These are phyloP conservation scores for Nemopilema nomurai DNA, from an alignment of 30 jellyfish, hydroid and myxozoan species.

Conservation along the genomic window DNA sequence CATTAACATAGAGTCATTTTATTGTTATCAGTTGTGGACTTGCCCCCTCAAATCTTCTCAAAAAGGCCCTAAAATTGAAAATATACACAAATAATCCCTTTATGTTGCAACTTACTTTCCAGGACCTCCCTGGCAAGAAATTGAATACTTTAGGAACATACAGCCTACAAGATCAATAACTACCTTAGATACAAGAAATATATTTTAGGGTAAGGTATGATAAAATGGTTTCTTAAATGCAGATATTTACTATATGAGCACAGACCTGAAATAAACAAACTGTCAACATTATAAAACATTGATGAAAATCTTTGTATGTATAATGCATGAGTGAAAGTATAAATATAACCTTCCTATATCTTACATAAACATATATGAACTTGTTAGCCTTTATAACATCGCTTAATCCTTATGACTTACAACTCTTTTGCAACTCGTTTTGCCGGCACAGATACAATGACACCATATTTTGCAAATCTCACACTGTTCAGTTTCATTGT, in stretches of 20 bases:
- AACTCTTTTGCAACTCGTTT: background rate
- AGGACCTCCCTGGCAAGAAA: background rate
- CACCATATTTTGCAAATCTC: background rate
- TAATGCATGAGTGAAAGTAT: background rate
- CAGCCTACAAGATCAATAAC: no score
- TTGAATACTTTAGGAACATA: no score
- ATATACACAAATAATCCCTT: background rate
- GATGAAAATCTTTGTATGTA: background rate
- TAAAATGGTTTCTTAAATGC: background rate
- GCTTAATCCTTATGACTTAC: background rate
- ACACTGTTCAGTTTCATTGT: background rate
- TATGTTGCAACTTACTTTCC: background rate
- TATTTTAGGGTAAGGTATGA: background rate
- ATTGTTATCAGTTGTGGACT: background rate
- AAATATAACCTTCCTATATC: no score
- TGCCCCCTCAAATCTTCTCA: background rate
- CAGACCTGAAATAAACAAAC: background rate
- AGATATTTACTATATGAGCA: background rate
- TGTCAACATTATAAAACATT: background rate
- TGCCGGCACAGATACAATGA: constrained; percentile 5
- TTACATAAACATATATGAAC: no score
- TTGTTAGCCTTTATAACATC: background rate
- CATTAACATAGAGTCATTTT: background rate
- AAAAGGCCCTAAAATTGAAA: background rate
- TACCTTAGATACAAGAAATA: no score